phyloP scores from a whole-genome alignment of 2,888 invertebrate species.

The Pherbina coryleti region DNA sequence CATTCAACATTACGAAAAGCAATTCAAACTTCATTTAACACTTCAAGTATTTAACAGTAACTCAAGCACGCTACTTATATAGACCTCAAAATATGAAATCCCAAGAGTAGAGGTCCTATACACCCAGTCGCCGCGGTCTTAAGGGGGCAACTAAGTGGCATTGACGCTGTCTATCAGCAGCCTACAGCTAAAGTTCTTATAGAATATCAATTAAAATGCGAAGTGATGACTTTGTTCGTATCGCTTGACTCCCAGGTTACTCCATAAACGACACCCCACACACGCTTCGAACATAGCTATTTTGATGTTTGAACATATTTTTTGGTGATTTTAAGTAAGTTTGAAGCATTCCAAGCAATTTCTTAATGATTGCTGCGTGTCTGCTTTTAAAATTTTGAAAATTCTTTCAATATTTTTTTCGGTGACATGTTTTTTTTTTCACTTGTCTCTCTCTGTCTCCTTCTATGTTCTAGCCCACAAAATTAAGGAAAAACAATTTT shows the following conservation, averaged over 20 bases:
- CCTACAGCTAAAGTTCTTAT: neutral
- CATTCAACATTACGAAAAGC: neutral
- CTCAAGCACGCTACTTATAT: neutral
- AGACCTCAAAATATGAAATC: neutral
- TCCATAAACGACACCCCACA: neutral
- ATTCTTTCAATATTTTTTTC: neutral
- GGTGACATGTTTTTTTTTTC: neutral
- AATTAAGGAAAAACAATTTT: too few species aligned
- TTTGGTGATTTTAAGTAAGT: too few species aligned
- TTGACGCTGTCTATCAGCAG: conserved; percentile 17
- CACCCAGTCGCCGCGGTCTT: neutral
- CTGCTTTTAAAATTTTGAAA: neutral
- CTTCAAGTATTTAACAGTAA: neutral
- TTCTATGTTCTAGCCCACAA: too few species aligned
- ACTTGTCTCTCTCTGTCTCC: too few species aligned
- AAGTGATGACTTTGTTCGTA: conserved; percentile 7
- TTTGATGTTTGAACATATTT: too few species aligned
- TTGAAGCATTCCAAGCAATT: neutral
- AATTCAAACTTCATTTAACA: conserved; percentile 18
- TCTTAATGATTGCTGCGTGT: conserved; percentile 8
- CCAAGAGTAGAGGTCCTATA: neutral
- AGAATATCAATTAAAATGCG: conserved; percentile 7
- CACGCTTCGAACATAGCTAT: neutral
- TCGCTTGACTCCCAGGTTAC: neutral
- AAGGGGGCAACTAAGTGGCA: neutral